phyloP scores from a whole-genome alignment of 1,140 invertebrate genomes.

The Leptinotarsa texana region DNA sequence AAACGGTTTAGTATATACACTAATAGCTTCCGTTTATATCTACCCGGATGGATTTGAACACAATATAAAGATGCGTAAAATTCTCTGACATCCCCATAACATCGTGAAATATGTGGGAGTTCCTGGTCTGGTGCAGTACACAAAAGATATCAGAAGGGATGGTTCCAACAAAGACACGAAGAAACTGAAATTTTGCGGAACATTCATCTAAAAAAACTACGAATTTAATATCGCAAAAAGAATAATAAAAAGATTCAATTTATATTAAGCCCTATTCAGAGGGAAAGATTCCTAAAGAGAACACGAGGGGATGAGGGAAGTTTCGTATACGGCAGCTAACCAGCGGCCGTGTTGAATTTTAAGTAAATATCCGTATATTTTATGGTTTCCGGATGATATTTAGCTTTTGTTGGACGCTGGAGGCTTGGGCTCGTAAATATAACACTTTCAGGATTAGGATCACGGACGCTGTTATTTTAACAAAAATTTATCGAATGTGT shows the following conservation, averaged over 20 bases:
- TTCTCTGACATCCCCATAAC: conserved; percentile 27
- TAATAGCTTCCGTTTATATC: not conserved
- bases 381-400: conserved; percentile 30
- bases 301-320: not conserved
- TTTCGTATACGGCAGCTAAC: not conserved
- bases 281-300: conserved; percentile 13
- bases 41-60: conserved; percentile 16
- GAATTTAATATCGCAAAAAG: conserved; percentile 18
- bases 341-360: conserved; percentile 19
- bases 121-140: conserved; percentile 7
- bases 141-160: not conserved
- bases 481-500: conserved; percentile 16
- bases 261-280: conserved; percentile 1
- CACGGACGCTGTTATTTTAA: conserved; percentile 15
- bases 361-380: conserved; percentile 29
- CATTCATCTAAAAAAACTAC: not conserved
- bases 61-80: conserved; percentile 34
- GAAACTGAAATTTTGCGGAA: conserved; percentile 16
- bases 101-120: conserved; percentile 31
- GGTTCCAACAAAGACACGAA: conserved; percentile 10
- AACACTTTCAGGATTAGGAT: conserved; percentile 25
- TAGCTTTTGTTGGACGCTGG: conserved; percentile 27
- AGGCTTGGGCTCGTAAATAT: conserved; percentile 25
- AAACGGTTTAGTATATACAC: not conserved
- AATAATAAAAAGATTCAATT: conserved; percentile 22